Conservation (phyloP, 1,140 invertebrate species). For the Drosophila santomea region DNA sequence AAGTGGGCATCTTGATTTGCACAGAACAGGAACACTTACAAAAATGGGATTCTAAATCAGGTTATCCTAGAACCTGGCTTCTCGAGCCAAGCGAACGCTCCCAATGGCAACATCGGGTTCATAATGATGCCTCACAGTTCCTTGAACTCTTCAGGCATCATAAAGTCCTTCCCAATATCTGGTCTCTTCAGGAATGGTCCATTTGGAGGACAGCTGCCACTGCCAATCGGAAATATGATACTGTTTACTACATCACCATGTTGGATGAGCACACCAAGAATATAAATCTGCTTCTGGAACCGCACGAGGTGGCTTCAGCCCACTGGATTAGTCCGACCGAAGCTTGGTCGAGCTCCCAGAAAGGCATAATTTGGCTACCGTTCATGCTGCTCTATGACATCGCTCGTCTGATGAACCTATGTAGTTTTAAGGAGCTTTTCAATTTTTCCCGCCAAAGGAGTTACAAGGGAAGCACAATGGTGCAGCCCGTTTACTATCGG, state of each 20-base stretch:
- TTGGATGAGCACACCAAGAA: conserved; percentile 83
- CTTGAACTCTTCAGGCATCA: conserved; percentile 89
- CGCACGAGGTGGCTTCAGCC: conserved; percentile 51
- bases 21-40: background rate
- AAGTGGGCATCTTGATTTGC: conserved; percentile 92
- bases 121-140: conserved; percentile 90
- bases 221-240: conserved; percentile 88
- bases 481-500: conserved; percentile 85
- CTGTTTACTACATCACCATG: conserved; percentile 91
- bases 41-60: conserved; percentile 5
- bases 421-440: conserved; percentile 84
- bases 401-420: conserved; percentile 84
- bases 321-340: conserved; percentile 55
- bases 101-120: conserved; percentile 85
- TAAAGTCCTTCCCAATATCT: conserved; percentile 92
- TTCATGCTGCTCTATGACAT: conserved; percentile 85
- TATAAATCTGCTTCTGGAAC: conserved; percentile 57
- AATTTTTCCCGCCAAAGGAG: conserved; percentile 57
- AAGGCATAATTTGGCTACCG: conserved; percentile 89
- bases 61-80: conserved; percentile 21
- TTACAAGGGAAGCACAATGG: conserved; percentile 79
- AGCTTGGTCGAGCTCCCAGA: conserved; percentile 85
- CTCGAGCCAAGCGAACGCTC: conserved; percentile 32
- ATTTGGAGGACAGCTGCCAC: conserved; percentile 92
- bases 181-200: conserved; percentile 92